Base-by-base conservation (phyloP, 1,140 invertebrate genomes). In the Homarus americanus region DNA sequence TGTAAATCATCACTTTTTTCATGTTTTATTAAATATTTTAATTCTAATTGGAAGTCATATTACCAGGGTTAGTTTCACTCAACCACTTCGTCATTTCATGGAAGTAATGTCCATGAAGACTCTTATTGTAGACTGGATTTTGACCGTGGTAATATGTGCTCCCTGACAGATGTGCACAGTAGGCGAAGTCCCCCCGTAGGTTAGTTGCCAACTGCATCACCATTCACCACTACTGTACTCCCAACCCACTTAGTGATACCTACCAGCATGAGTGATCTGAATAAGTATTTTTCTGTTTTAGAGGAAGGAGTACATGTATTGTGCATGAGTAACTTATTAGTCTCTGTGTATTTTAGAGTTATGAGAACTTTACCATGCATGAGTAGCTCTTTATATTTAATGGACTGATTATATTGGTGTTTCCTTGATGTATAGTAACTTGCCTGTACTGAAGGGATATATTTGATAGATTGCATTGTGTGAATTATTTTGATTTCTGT, bases 111-210 rank as follows among this genome's bases (percentile, higher is more conserved):
- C 36, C 28, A 40, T 76, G 28, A 76, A 15, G 12, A 40, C 38
- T 20, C 9, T 38, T 44, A 76, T 40, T 17, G 36, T 40, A 40
- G 4, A 24, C 15, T 34, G n/a, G 38, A 49, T 20, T 85, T 73
- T 85, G 69, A 72, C 75, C 53, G n/a, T 58, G 75, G 76, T 87
- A 78, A 79, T 66, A 63, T 79, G 76, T 87, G 58, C n/a, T 87
- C 86, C 75, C 75, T 69, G 76, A 79, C 86, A 80, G 86, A 76
- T 87, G 86, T 87, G 75, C 86, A 78, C 49, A 40, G 86, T 87
- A 75, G 76, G 75, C 76, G 58, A 32, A 58, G 72, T 66, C 76
- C 86, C 53, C 86, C 76, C 44, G 86, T 87, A 87, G 86, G 86
- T 87, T 87, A 87, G 86, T 87, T 63, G 41, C 86, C 86, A 76